Base-by-base conservation (phyloP, 2,113 vertebrate species). In the Spermophilus dauricus region DNA sequence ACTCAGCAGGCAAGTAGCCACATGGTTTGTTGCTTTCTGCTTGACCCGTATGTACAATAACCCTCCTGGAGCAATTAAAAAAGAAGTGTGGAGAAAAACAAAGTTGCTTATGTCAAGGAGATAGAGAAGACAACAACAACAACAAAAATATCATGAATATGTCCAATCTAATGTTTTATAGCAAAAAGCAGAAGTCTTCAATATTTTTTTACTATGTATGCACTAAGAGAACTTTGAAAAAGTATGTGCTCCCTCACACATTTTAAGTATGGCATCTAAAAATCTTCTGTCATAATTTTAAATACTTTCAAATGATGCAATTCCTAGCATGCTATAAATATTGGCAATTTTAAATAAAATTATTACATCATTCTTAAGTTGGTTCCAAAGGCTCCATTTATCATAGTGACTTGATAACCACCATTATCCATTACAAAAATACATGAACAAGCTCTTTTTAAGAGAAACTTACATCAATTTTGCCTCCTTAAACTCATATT, bases 271-370 rank as follows among this genome's bases (percentile, higher is more conserved):
- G 30, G 76, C 73, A 94, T 76, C 20, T 67, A 56, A 91, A 90
- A 90, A n/a, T 83, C 67, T 93, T 93, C 48, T 51, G 14, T 89
- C 51, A 69, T 53, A 89, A 48, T 16, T 91, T 81, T 92, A 96
- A 95, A 72, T 91, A 77, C 16, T 94, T 97, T 9, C 11, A 95
- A 97, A 53, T 83, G 14, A 88, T 85, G 2, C 30, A 30, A 94
- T 96, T 95, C 93, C 39, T 96, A 85, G 65, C 14, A 85, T 61
- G 65, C 12, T 94, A 77, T 92, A 85, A 58, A 90, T 82, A 94
- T 53, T 78, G 53, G 28, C 10, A 67, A 84, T 87, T 81, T 80
- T 48, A 97, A 96, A 53, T 81, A 90, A 63, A 77, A 95, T 32
- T 67, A 42, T 97, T 92, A 95, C 65, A 51, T 77, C 67, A 89